Evolutionary conservation across 2,888 invertebrate species (phyloP).

Genomic region (Caenorhabditis auriculariae): DNA sequence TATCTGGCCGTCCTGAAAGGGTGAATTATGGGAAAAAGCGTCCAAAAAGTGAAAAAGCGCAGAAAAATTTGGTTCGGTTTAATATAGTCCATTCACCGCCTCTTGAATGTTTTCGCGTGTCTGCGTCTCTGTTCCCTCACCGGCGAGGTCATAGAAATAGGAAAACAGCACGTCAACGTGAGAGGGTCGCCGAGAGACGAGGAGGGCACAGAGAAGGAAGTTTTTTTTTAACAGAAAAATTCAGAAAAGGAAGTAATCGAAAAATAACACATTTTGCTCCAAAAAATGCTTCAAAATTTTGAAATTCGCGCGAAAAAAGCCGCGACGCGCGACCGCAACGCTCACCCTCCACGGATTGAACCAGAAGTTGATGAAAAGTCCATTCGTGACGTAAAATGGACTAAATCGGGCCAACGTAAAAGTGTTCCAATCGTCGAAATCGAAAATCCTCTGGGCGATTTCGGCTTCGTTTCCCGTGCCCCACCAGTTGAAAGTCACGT

Average conservation of each 20-base stretch:
- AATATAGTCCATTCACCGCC: no score
- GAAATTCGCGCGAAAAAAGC: background rate
- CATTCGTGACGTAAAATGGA: slow-evolving; percentile 81
- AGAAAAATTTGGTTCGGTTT: no score
- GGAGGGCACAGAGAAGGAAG: no score
- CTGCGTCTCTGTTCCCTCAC: no score
- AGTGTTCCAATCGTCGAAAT: slow-evolving; percentile 91
- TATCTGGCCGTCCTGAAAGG: slow-evolving; percentile 52
- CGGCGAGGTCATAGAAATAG: no score
- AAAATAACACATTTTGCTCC: no score
- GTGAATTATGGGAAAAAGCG: background rate
- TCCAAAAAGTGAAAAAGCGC: background rate
- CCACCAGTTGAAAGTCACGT: slow-evolving; percentile 96
- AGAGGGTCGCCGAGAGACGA: no score
- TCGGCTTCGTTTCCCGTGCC: slow-evolving; percentile 74
- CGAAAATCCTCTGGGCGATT: slow-evolving; percentile 73
- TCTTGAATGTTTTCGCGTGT: no score
- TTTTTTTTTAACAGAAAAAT: no score
- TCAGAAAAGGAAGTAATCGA: no score
- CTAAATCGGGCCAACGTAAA: slow-evolving; percentile 87
- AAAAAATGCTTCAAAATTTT: background rate
- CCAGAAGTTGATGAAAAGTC: slow-evolving; percentile 63
- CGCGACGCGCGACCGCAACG: no score
- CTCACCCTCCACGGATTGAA: slow-evolving; percentile 36
- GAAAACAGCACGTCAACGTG: no score